Evolutionary conservation across 2,113 vertebrate species (phyloP).

Genomic region (Naja naja): DNA sequence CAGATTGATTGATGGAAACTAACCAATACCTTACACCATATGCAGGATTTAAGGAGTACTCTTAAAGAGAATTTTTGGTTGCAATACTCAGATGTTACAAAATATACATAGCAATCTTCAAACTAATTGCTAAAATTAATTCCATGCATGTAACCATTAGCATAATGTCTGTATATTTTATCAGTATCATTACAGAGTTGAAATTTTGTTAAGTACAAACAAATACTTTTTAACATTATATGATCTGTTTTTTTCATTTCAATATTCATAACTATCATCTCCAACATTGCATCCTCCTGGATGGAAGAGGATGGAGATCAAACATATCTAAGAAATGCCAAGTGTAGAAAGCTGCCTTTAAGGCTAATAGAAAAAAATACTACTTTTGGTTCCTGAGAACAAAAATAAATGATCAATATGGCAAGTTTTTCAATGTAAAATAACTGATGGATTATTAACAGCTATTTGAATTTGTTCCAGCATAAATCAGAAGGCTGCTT

Average conservation of each 20-base stretch:
- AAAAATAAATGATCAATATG: constrained; percentile 8
- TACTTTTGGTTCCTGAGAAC: neutral
- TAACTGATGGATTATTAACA: constrained; percentile 2
- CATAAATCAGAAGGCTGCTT: constrained; percentile 20
- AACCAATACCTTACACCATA: neutral
- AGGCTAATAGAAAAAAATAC: neutral
- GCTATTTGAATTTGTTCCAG: constrained; percentile 4
- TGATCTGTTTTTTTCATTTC: neutral
- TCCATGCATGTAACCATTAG: neutral
- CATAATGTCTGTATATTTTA: constrained; percentile 23
- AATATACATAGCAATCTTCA: constrained; percentile 37
- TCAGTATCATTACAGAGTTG: constrained; percentile 11
- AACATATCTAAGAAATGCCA: constrained; percentile 9
- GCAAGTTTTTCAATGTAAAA: constrained; percentile 23
- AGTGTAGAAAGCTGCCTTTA: neutral
- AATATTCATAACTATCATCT: neutral
- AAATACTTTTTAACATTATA: constrained; percentile 16
- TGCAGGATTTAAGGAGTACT: neutral
- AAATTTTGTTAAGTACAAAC: constrained; percentile 12
- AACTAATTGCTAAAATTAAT: constrained; percentile 19
- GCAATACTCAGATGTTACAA: constrained; percentile 11
- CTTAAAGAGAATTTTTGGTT: neutral
- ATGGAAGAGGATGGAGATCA: neutral
- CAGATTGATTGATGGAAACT: neutral
- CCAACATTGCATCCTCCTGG: neutral